These are phyloP conservation scores for Tinea semifulvella DNA, from an alignment of 2,888 invertebrate genomes.

Conservation along the genomic window DNA sequence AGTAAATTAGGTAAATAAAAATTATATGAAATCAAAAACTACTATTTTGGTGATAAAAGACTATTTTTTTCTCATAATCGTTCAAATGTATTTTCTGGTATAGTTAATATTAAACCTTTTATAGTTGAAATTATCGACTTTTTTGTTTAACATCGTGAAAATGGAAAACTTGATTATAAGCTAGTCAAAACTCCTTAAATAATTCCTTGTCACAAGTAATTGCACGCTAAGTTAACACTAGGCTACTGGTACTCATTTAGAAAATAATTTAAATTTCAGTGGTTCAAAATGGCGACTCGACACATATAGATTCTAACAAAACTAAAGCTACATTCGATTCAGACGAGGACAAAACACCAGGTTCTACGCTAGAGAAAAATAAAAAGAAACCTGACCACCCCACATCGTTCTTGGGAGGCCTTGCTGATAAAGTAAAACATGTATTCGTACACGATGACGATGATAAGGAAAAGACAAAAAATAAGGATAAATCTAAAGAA, in stretches of 20 bases:
- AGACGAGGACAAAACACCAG: slow-evolving; percentile 62
- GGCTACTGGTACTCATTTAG: not conserved
- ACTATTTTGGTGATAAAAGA: no score
- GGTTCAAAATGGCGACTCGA: slow-evolving; percentile 46
- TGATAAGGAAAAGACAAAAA: slow-evolving; percentile 27
- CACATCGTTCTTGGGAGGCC: slow-evolving; percentile 48
- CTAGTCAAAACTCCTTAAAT: no score
- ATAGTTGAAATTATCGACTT: no score
- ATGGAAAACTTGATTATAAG: no score
- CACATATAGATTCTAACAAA: slow-evolving; percentile 58
- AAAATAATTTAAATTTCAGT: slow-evolving; percentile 31
- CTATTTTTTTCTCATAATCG: no score
- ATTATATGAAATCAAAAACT: no score
- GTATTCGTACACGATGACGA: slow-evolving; percentile 54
- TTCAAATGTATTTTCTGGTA: no score
- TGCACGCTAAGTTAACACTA: not conserved
- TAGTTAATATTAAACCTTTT: no score
- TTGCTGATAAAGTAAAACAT: slow-evolving; percentile 48
- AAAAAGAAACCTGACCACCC: slow-evolving; percentile 51
- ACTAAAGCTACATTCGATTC: slow-evolving; percentile 65
- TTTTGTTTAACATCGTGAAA: no score
- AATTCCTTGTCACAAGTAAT: not conserved
- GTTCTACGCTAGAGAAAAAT: slow-evolving; percentile 62
- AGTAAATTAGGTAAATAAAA: no score
- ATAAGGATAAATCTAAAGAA: slow-evolving; percentile 20